phyloP scores from a whole-genome alignment of 2,888 invertebrate species.

The Drosophila longiperda region DNA sequence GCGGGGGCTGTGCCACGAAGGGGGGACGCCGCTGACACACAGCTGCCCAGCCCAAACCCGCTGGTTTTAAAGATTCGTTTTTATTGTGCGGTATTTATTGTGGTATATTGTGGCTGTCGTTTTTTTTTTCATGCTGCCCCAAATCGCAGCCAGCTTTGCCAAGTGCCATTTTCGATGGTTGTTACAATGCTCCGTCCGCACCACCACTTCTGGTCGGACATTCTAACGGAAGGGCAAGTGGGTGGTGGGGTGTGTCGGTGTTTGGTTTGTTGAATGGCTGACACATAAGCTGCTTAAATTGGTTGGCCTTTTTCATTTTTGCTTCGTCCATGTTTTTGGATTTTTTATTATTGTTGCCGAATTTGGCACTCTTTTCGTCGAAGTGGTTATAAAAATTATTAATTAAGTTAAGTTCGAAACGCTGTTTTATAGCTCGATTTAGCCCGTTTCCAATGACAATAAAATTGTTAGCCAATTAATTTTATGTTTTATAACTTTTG shows the following conservation, averaged over 20 bases:
- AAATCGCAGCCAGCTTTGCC: slow-evolving; percentile 47
- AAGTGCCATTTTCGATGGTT: slow-evolving; percentile 42
- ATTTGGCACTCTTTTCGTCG: slow-evolving; percentile 21
- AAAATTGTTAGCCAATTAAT: neutral
- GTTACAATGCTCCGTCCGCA: slow-evolving; percentile 17
- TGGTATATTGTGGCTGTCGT: slow-evolving; percentile 41
- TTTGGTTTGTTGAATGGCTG: slow-evolving; percentile 13
- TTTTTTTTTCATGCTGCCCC: slow-evolving; percentile 16
- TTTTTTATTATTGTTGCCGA: slow-evolving; percentile 22
- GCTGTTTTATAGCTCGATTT: slow-evolving; percentile 51
- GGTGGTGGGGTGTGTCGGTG: neutral
- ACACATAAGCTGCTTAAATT: slow-evolving; percentile 67
- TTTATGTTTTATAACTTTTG: slow-evolving; percentile 6
- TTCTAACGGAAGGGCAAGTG: neutral
- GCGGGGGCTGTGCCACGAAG: slow-evolving; percentile 31
- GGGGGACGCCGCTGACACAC: slow-evolving; percentile 4
- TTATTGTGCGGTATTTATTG: slow-evolving; percentile 74
- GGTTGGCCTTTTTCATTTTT: slow-evolving; percentile 50
- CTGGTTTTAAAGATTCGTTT: slow-evolving; percentile 56
- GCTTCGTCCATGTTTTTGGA: slow-evolving; percentile 24
- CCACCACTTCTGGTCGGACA: slow-evolving; percentile 18
- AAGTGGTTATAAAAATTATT: slow-evolving; percentile 60
- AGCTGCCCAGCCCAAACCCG: neutral
- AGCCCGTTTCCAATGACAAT: neutral
- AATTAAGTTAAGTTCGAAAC: slow-evolving; percentile 69